These are phyloP conservation scores for Drosophila miranda DNA, from an alignment of 1,140 invertebrate genomes.

Conservation along the genomic window DNA sequence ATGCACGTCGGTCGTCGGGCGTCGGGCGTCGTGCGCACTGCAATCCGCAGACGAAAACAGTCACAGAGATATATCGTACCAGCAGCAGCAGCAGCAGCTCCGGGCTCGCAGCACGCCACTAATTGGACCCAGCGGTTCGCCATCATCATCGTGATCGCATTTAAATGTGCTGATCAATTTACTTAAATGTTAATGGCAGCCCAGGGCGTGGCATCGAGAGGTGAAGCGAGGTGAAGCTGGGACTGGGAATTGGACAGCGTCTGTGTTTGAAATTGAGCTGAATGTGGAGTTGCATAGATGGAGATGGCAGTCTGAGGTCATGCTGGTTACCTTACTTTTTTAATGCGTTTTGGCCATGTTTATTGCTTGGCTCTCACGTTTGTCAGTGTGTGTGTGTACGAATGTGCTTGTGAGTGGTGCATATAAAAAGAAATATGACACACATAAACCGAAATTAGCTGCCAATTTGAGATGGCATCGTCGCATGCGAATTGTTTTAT, in stretches of 20 bases:
- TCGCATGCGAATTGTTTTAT: slow-evolving; percentile 76
- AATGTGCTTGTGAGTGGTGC: neutral
- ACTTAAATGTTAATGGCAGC: slow-evolving; percentile 75
- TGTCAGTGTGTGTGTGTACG: slow-evolving; percentile 8
- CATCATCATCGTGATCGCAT: slow-evolving; percentile 71
- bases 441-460: slow-evolving; percentile 76
- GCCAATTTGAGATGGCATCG: slow-evolving; percentile 71
- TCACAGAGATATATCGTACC: slow-evolving; percentile 16
- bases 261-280: slow-evolving; percentile 28
- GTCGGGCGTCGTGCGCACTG: slow-evolving; percentile 60
- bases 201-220: slow-evolving; percentile 50
- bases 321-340: slow-evolving; percentile 50
- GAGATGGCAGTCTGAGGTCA: slow-evolving; percentile 42
- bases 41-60: slow-evolving; percentile 43
- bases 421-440: slow-evolving; percentile 65
- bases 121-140: slow-evolving; percentile 70
- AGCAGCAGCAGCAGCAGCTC: slow-evolving; percentile 39
- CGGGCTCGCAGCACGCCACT: slow-evolving; percentile 65
- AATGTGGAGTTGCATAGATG: slow-evolving; percentile 12
- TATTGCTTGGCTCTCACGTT: slow-evolving; percentile 10
- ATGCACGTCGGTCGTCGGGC: slow-evolving; percentile 65
- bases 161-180: slow-evolving; percentile 80
- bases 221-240: neutral
- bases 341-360: slow-evolving; percentile 36
- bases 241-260: slow-evolving; percentile 3